Evolutionary conservation across 2,797 vertebrate genomes (phyloP), one percentile per base, ranked within the genome.

Genomic region (Melanotaenia maccullochi): DNA sequence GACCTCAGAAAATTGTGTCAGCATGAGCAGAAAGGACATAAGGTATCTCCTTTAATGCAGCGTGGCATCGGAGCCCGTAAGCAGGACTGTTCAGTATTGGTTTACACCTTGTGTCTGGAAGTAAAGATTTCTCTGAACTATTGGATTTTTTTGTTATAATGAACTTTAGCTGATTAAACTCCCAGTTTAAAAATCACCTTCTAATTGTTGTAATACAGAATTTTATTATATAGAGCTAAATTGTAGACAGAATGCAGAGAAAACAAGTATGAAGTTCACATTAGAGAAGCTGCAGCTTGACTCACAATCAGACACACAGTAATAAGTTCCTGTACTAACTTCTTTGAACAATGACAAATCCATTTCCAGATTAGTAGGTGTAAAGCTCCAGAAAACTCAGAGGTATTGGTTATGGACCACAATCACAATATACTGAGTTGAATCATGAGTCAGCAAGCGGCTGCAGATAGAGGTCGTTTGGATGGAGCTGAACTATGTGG

Each of bases 401-500:
- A 68, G 71, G 56, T 83, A 90, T 88, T 83, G 81, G 91, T 89
- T 78, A 87, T 66, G 77, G 75, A 80, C 82, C 85, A 67, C 83
- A 85, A 83, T 88, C 79, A 84, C 85, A 91, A 84, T 87, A 86
- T 78, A 78, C 80, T 12, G 9, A 86, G 81, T 68, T 76, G 75
- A 85, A 85, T 87, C 74, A 72, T 81, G 82, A 85, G 85, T 82
- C 83, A 86, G 75, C 65, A 20, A 69, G 55, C 85, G 87, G 67
- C 81, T 85, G 87, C 75, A 79, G 74, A 82, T 73, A 86, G 71
- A 83, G 82, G 82, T 81, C 84, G 77, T 89, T 86, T 86, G 83
- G 88, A 86, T 84, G 85, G 79, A 87, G 88, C 87, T 72, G 68
- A 89, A 81, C 80, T 60, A 68, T 84, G 83, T 60, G 87, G 85